Percentiles rank a stretch among this genome's conserved stretches.
Evolutionary conservation across 53 echinoderm and acorn worm genomes (phyloP).

Genomic region (Actinopyga echinites): DNA sequence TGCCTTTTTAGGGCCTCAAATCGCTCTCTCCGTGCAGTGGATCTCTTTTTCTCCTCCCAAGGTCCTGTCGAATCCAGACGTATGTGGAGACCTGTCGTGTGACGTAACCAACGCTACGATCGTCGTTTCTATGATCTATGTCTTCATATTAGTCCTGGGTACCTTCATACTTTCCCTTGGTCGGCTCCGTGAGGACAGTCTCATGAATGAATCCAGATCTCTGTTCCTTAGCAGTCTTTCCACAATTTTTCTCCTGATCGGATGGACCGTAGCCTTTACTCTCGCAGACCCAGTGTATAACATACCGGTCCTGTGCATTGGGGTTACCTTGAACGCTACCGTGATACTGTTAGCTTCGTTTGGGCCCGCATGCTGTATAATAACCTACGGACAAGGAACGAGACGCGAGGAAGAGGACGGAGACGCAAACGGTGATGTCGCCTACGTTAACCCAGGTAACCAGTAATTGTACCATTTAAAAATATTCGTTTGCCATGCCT

Average conservation of each 20-base stretch:
- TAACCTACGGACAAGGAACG: neutral
- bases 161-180: neutral
- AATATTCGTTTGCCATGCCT: no score
- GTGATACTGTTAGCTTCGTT: constrained; percentile 14
- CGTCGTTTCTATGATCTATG: constrained; percentile 24
- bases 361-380: constrained; percentile 3
- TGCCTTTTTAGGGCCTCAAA: constrained; percentile 14
- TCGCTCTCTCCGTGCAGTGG: constrained; percentile 26
- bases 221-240: neutral
- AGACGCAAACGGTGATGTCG: constrained; percentile 4
- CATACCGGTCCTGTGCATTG: constrained; percentile 5
- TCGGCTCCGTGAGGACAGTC: neutral
- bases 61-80: neutral
- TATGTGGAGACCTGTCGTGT: neutral
- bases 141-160: neutral
- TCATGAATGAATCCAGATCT: constrained; percentile 21
- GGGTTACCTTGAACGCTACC: constrained; percentile 23
- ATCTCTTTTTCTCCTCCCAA: neutral
- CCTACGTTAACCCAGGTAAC: constrained; percentile 28
- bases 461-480: no score
- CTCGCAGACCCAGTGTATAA: neutral
- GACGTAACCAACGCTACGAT: neutral
- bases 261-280: neutral
- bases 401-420: neutral
- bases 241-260: neutral